Evolutionary conservation across 2,888 invertebrate species (phyloP), one percentile per base, ranked within the genome.

Genomic region (Petrolisthes cinctipes): DNA sequence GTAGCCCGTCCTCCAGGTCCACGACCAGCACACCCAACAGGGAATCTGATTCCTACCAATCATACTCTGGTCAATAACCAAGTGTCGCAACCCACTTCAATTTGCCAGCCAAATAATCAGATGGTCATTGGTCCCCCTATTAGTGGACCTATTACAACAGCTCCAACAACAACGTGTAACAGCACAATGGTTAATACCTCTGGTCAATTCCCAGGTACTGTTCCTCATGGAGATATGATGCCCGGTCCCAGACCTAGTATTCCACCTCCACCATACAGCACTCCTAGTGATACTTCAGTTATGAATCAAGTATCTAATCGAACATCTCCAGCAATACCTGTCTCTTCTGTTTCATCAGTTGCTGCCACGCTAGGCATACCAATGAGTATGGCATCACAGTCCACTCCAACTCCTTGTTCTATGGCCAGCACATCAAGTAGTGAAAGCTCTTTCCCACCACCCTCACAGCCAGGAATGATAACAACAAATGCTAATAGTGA

Each of bases 261-360:
- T 76, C 89, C 86, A n/a, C 86, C 90, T 17, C 90, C 89, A 17
- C 89, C 89, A 4, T 87, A 90, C 20, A 86, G 82, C 57, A 87
- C 86, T 23, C 79, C 82, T 51, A 85, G 85, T 75, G 89, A 86
- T 82, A 56, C 86, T 4, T 51, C 82, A 11, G 73, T 90, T 53
- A 89, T 90, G 83, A 90, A 91, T 71, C 91, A 91, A 57, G 88
- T 90, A 79, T 66, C 86, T 56, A 88, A 85, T 53, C 56, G 88
- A 17, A 88, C 87, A 57, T 88, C 87, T 54, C 87, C 87, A 51
- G 87, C 81, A 37, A 88, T 88, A 81, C 87, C 87, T 7, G 87
- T 88, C 66, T 88, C 87, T 66, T 88, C 87, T 9, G 87, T 88
- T 61, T 88, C 87, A 61, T 88, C 87, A 11, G 87, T 88, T 51